phyloP scores from a whole-genome alignment of 1,140 invertebrate genomes.

The Bombyx mandarina region DNA sequence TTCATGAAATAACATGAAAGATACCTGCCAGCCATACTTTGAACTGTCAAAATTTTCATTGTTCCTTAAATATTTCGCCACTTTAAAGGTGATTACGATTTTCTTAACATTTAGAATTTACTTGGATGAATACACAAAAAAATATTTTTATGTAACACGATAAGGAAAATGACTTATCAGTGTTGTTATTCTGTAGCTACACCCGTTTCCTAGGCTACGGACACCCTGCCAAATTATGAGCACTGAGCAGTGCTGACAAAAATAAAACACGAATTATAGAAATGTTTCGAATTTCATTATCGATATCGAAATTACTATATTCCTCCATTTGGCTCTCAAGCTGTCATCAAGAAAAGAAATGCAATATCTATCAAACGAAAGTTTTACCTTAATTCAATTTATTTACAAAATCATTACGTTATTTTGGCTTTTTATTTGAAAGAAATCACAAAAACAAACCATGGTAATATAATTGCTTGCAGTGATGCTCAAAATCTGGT shows the following conservation, averaged over 20 bases:
- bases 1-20: conserved; percentile 14
- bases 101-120: conserved; percentile 4
- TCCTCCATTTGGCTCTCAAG: too few species aligned
- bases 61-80: conserved; percentile 2
- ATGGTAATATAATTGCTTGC: too few species aligned
- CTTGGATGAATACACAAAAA: conserved; percentile 8
- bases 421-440: too few species aligned
- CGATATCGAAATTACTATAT: too few species aligned
- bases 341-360: too few species aligned
- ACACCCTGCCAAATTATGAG: conserved; percentile 21
- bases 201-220: conserved; percentile 69
- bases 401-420: too few species aligned
- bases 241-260: conserved; percentile 12
- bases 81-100: not conserved
- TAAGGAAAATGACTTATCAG: conserved; percentile 35
- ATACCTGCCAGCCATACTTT: conserved; percentile 57
- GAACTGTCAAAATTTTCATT: conserved; percentile 53
- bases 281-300: too few species aligned
- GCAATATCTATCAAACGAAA: too few species aligned
- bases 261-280: too few species aligned
- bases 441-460: too few species aligned
- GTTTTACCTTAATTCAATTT: too few species aligned
- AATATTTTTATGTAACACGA: conserved; percentile 52
- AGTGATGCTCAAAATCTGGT: too few species aligned
- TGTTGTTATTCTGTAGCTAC: conserved; percentile 66